Conservation (phyloP, 2,113 vertebrate genomes). For the Myocastor coypus region DNA sequence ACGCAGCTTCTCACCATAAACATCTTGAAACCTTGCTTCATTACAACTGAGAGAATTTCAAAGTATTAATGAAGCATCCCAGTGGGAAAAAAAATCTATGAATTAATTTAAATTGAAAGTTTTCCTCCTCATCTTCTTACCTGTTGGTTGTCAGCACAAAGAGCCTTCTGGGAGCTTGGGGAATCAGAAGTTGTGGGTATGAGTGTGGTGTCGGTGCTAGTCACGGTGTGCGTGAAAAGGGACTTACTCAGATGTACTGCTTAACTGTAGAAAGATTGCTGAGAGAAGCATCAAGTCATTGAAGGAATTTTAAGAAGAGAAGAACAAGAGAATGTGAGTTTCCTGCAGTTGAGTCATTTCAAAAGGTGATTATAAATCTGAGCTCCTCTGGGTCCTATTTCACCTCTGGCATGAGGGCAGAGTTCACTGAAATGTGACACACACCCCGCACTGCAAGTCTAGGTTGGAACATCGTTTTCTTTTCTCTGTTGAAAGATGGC, state of each 20-base stretch:
- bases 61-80: background rate
- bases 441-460: fast-evolving
- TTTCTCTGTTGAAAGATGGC: background rate
- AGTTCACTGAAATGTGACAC: no score
- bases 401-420: background rate
- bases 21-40: background rate
- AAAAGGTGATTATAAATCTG: background rate
- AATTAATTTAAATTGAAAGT: background rate
- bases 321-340: background rate
- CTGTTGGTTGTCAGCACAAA: fast-evolving
- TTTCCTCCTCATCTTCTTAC: background rate
- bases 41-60: background rate
- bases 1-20: background rate
- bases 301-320: background rate
- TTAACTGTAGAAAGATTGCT: background rate
- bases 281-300: background rate
- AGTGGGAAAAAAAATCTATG: background rate
- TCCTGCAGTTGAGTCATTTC: background rate
- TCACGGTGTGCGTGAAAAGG: background rate
- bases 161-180: background rate
- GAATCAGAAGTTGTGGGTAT: background rate
- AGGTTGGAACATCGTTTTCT: background rate
- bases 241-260: background rate
- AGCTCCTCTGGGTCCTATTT: background rate
- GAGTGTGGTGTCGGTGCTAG: background rate